These are phyloP conservation scores for Sialia sialis DNA, from an alignment of 2,113 vertebrate species.

Conservation along the genomic window DNA sequence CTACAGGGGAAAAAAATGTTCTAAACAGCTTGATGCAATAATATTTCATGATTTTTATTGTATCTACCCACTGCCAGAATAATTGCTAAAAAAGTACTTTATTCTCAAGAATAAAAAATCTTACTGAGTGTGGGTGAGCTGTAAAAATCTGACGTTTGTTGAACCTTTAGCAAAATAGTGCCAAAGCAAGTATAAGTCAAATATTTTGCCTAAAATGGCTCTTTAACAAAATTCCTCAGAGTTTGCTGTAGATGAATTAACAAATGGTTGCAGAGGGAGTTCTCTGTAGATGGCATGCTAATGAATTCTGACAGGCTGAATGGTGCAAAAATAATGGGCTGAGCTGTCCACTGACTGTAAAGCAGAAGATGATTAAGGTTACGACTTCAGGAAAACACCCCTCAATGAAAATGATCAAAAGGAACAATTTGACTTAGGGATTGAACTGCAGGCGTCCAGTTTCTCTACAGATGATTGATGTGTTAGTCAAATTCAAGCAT, in stretches of 20 bases:
- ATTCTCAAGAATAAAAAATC: not conserved
- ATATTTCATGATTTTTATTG: not conserved
- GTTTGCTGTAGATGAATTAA: constrained; percentile 54
- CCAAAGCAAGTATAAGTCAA: constrained; percentile 61
- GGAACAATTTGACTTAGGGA: not conserved
- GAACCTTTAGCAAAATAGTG: constrained; percentile 51
- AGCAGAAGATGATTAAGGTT: constrained; percentile 54
- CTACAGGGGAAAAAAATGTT: not conserved
- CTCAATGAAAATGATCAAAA: not conserved
- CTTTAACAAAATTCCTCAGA: constrained; percentile 57
- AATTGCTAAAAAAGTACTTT: not conserved
- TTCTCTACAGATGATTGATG: not conserved
- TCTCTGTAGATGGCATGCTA: constrained; percentile 45
- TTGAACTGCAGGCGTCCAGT: not conserved
- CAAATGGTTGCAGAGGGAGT: constrained; percentile 52
- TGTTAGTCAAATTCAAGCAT: not conserved
- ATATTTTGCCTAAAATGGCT: constrained; percentile 39
- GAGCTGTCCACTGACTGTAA: constrained; percentile 61
- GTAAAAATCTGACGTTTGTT: constrained; percentile 11
- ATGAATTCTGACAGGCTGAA: constrained; percentile 70
- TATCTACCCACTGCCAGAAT: not conserved
- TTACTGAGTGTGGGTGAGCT: constrained; percentile 10
- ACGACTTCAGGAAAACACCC: constrained; percentile 18
- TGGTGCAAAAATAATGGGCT: constrained; percentile 68
- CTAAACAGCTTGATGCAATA: not conserved